These are phyloP conservation scores for Dendroctonus ponderosae DNA, from an alignment of 1,140 invertebrate genomes.

Conservation along the genomic window DNA sequence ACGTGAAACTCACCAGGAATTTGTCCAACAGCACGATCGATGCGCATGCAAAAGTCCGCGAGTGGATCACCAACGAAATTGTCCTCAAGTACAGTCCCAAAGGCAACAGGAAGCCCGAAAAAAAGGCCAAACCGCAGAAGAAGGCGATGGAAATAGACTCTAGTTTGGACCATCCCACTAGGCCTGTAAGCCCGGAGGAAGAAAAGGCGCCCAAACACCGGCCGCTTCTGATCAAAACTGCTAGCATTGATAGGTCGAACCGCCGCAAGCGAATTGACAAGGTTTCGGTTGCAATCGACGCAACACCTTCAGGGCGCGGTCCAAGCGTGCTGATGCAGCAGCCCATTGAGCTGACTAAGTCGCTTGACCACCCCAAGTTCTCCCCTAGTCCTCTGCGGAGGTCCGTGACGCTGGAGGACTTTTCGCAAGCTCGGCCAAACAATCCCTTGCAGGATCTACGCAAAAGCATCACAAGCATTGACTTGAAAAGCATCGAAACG, in stretches of 20 bases:
- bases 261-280: slow-evolving; percentile 57
- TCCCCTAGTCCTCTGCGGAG: slow-evolving; percentile 47
- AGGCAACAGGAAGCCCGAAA: slow-evolving; percentile 46
- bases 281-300: slow-evolving; percentile 72
- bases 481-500: slow-evolving; percentile 45
- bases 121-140: slow-evolving; percentile 19
- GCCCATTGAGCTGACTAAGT: slow-evolving; percentile 70
- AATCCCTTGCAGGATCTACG: slow-evolving; percentile 47
- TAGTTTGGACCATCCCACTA: slow-evolving; percentile 50
- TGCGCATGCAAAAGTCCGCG: slow-evolving; percentile 78
- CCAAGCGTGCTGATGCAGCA: slow-evolving; percentile 70
- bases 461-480: slow-evolving; percentile 54
- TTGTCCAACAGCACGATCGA: slow-evolving; percentile 78
- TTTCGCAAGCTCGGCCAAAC: slow-evolving; percentile 41
- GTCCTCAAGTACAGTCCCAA: slow-evolving; percentile 68
- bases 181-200: slow-evolving; percentile 53
- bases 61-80: slow-evolving; percentile 79
- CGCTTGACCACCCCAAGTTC: slow-evolving; percentile 50
- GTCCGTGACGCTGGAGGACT: slow-evolving; percentile 53
- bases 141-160: neutral
- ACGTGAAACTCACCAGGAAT: slow-evolving; percentile 65
- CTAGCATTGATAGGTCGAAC: slow-evolving; percentile 37
- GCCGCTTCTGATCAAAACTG: slow-evolving; percentile 35
- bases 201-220: slow-evolving; percentile 25
- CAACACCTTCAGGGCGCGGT: slow-evolving; percentile 68